Conservation (phyloP, 2,888 invertebrate genomes). For the Helleia helle region DNA sequence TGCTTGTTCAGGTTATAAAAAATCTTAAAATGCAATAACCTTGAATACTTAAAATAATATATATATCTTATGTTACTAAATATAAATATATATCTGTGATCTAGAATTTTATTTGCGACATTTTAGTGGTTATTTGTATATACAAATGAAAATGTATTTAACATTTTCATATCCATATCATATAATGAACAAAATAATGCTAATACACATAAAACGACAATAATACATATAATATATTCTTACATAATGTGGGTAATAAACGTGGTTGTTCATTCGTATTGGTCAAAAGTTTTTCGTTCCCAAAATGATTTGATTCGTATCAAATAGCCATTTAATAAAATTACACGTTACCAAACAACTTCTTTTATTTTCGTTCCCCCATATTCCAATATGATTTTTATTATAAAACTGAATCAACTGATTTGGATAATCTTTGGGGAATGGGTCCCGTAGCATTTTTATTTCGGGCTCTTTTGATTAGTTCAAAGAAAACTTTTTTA, state of each 20-base stretch:
- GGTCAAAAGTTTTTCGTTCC: slow-evolving; percentile 39
- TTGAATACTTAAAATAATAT: no score
- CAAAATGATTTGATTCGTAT: slow-evolving; percentile 62
- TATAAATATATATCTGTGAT: no score
- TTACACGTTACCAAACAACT: slow-evolving; percentile 61
- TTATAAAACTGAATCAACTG: slow-evolving; percentile 28
- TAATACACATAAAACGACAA: background rate
- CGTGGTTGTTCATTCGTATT: slow-evolving; percentile 15
- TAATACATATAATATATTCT: background rate
- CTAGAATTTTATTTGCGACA: no score
- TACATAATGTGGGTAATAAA: slow-evolving; percentile 2
- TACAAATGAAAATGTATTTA: no score
- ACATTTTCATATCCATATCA: no score
- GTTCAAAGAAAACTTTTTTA: no score
- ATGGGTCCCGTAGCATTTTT: slow-evolving; percentile 18
- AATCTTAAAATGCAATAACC: no score
- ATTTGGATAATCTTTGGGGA: slow-evolving; percentile 8
- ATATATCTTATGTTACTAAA: no score
- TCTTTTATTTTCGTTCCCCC: slow-evolving; percentile 62
- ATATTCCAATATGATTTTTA: slow-evolving; percentile 58
- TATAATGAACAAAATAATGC: no score
- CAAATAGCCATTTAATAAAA: slow-evolving; percentile 67
- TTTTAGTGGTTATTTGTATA: no score
- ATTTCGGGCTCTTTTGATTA: no score
- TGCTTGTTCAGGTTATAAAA: no score